phyloP scores from a whole-genome alignment of 2,113 vertebrate genomes.

The Alces alces region DNA sequence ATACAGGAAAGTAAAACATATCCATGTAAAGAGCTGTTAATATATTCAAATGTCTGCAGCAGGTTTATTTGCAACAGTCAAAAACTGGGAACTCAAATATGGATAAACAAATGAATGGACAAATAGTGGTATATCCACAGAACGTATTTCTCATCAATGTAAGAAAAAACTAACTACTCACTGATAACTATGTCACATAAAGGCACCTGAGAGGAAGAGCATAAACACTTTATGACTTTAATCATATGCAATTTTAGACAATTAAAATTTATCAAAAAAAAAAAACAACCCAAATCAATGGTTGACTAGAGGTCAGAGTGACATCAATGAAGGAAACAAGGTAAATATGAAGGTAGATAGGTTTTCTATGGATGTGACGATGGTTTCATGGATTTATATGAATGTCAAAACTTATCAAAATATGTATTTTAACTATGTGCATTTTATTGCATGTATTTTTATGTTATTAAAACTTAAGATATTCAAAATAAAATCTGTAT shows the following conservation, averaged over 20 bases:
- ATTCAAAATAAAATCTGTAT: background rate
- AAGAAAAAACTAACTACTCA: background rate
- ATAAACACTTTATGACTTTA: background rate
- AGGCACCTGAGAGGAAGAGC: background rate
- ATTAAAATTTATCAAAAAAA: background rate
- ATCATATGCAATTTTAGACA: background rate
- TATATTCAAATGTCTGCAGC: background rate
- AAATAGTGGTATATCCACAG: background rate
- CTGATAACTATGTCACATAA: background rate
- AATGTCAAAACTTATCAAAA: background rate
- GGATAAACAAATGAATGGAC: background rate
- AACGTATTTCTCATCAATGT: background rate
- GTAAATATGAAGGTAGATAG: background rate
- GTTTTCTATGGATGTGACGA: background rate
- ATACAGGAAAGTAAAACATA: background rate
- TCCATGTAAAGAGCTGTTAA: background rate
- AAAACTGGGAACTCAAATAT: background rate
- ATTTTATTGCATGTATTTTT: background rate
- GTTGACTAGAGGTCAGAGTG: background rate
- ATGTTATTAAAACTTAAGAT: background rate
- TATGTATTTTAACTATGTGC: background rate
- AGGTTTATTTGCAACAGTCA: background rate
- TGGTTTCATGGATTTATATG: background rate
- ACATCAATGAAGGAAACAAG: background rate
- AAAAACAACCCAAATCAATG: background rate